Conservation (phyloP, 2,888 invertebrate genomes). For the Chloroclystis v-ata region DNA sequence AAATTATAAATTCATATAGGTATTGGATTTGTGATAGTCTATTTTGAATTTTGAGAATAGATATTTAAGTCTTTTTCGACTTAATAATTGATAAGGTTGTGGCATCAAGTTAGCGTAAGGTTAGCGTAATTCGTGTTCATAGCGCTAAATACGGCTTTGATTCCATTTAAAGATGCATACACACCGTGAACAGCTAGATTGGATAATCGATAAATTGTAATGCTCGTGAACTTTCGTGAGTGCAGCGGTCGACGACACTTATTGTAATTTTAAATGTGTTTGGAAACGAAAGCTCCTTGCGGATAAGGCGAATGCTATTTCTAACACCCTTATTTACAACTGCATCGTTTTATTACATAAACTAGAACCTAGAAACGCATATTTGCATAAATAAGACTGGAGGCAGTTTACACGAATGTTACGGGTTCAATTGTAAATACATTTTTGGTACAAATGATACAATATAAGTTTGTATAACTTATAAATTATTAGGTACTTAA, state of each 20-base stretch:
- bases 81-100: background rate
- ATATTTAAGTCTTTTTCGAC: background rate
- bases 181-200: conserved; percentile 42
- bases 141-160: background rate
- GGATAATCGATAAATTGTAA: conserved; percentile 58
- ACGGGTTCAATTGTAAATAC: background rate
- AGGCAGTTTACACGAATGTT: background rate
- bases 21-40: too few species aligned
- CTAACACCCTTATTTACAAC: conserved; percentile 18
- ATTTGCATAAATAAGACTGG: conserved; percentile 1
- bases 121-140: background rate
- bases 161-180: conserved; percentile 2
- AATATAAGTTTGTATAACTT: too few species aligned
- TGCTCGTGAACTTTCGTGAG: conserved; percentile 64
- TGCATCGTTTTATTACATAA: conserved; percentile 10
- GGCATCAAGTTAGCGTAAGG: too few species aligned
- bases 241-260: conserved; percentile 54
- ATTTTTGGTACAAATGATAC: too few species aligned
- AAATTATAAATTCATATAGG: too few species aligned
- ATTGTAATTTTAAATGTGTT: conserved; percentile 72
- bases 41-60: background rate
- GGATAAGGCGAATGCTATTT: conserved; percentile 35
- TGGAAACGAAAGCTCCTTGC: conserved; percentile 44
- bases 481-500: too few species aligned
- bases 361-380: conserved; percentile 6